phyloP scores from a whole-genome alignment of 2,888 invertebrate species.

The Tigriopus californicus region DNA sequence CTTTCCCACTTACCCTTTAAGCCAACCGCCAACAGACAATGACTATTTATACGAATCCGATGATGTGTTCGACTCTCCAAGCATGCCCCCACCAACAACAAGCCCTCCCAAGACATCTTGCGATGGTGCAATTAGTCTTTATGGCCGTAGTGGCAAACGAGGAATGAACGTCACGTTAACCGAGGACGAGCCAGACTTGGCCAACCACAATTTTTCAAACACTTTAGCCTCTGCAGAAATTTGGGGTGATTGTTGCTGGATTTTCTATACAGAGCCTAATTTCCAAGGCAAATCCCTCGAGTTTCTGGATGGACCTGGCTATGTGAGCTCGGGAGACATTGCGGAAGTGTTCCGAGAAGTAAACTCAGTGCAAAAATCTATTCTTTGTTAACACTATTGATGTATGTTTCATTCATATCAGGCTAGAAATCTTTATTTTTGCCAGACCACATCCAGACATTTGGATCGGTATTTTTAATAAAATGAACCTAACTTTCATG shows the following conservation, averaged over 20 bases:
- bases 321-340: too few species aligned
- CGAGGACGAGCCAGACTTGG: background rate
- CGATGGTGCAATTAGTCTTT: conserved; percentile 3
- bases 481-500: too few species aligned
- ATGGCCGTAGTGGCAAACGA: background rate
- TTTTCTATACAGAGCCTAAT: background rate
- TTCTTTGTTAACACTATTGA: too few species aligned
- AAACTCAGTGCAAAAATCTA: too few species aligned
- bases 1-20: background rate
- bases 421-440: too few species aligned
- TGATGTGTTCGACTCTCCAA: too few species aligned
- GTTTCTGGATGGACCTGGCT: too few species aligned
- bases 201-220: background rate
- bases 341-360: too few species aligned
- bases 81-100: background rate
- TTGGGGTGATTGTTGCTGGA: background rate
- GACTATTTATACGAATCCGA: background rate
- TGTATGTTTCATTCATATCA: too few species aligned
- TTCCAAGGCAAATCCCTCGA: background rate
- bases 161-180: background rate
- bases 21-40: background rate
- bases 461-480: too few species aligned
- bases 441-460: too few species aligned
- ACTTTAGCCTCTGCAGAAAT: background rate
- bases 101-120: background rate